These are phyloP conservation scores for Panulirus ornatus DNA, from an alignment of 1,140 invertebrate species.

Conservation along the genomic window DNA sequence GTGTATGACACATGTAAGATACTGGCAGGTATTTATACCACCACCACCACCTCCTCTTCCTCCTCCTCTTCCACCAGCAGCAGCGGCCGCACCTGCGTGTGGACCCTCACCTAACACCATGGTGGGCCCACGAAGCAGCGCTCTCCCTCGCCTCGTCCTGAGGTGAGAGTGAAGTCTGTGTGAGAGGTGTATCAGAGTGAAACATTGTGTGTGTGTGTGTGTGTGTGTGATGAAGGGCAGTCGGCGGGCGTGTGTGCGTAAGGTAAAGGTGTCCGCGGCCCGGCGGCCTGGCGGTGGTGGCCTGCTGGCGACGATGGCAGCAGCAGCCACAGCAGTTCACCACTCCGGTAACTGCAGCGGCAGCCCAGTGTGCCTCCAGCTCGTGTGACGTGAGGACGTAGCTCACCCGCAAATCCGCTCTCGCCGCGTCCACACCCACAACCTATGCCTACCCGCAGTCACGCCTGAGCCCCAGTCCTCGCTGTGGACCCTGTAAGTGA, in stretches of 20 bases:
- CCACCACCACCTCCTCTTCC: background rate
- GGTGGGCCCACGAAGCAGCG: no score
- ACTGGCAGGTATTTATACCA: slow-evolving; percentile 15
- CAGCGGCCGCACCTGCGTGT: no score
- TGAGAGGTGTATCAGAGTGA: slow-evolving; percentile 8
- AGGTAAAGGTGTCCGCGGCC: slow-evolving; percentile 49
- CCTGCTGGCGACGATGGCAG: slow-evolving; percentile 64
- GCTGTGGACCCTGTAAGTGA: slow-evolving; percentile 68
- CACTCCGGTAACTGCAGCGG: slow-evolving; percentile 60
- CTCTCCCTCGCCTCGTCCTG: background rate
- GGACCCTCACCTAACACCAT: no score
- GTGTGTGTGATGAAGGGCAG: slow-evolving; percentile 20
- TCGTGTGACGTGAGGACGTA: slow-evolving; percentile 64
- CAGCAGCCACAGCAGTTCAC: slow-evolving; percentile 65
- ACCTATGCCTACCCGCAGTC: slow-evolving; percentile 66
- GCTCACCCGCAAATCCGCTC: slow-evolving; percentile 46
- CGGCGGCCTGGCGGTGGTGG: slow-evolving; percentile 40
- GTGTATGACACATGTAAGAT: slow-evolving; percentile 50
- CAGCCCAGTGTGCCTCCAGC: slow-evolving; percentile 68
- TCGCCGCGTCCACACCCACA: slow-evolving; percentile 66
- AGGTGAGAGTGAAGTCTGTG: no score
- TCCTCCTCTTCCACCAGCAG: no score
- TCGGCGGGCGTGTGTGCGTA: background rate
- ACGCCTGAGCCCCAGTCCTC: slow-evolving; percentile 61
- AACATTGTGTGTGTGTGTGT: slow-evolving; percentile 35